A percentile compares a stretch with the other conserved stretches of the same genome.
Conservation (phyloP, 92 coral and sea anemone species). For the Micromussa lordhowensis region DNA sequence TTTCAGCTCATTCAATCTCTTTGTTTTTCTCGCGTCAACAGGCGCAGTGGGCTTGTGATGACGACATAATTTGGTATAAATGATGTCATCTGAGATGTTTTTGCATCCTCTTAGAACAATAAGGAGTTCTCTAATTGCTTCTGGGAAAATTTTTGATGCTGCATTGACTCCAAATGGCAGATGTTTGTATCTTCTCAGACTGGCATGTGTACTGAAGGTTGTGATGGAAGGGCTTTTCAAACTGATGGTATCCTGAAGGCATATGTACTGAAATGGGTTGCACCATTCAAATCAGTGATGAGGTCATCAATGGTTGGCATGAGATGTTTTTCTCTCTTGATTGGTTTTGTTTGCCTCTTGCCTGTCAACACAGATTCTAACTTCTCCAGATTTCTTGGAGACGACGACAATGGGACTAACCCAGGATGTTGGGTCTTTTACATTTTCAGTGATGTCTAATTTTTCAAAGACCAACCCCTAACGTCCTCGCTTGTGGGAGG, state of each 20-base stretch:
- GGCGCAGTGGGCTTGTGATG: conserved; percentile 59
- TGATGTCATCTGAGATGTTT: conserved; percentile 72
- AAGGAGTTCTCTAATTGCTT: conserved; percentile 68
- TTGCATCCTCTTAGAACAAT: conserved; percentile 78
- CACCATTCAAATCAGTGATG: too few relatives aligned
- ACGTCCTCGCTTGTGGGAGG: too few relatives aligned
- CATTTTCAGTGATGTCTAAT: conserved; percentile 68
- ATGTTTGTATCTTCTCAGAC: conserved; percentile 66
- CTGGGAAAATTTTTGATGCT: conserved; percentile 83
- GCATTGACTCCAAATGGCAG: conserved; percentile 81
- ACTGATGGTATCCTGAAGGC: conserved; percentile 78
- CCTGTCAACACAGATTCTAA: conserved; percentile 87
- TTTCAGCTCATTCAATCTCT: too few relatives aligned
- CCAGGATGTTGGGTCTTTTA: conserved; percentile 78
- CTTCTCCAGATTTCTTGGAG: too few relatives aligned
- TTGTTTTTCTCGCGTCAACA: conserved; percentile 65
- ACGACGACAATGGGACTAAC: conserved; percentile 74
- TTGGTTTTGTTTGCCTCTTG: conserved; percentile 73
- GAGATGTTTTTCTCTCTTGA: conserved; percentile 61
- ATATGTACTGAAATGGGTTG: conserved; percentile 66
- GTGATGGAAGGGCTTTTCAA: conserved; percentile 72
- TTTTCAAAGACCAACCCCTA: background rate
- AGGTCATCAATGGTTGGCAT: conserved; percentile 80
- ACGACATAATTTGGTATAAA: conserved; percentile 57
- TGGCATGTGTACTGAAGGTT: conserved; percentile 67